phyloP scores from a whole-genome alignment of 2,888 invertebrate species.

The Thyatira batis region DNA sequence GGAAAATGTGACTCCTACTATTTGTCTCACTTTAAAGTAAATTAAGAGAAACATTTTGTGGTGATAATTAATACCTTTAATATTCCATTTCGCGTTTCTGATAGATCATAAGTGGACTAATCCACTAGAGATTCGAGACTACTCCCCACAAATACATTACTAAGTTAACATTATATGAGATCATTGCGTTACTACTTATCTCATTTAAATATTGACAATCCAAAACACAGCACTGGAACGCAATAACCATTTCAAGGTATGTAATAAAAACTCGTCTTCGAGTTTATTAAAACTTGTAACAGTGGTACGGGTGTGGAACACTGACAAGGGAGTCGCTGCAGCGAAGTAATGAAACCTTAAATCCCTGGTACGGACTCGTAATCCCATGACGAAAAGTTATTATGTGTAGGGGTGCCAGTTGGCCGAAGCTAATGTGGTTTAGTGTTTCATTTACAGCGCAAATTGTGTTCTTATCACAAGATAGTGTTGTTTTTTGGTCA shows the following conservation, averaged over 20 bases:
- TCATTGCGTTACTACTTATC: no score
- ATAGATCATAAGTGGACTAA: no score
- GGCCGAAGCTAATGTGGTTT: constrained; percentile 79
- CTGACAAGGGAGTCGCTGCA: constrained; percentile 39
- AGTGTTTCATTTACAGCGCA: constrained; percentile 74
- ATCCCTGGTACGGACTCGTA: constrained; percentile 80
- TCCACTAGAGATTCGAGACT: no score
- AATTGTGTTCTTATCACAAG: constrained; percentile 74
- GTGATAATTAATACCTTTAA: constrained; percentile 15
- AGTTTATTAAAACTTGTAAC: constrained; percentile 16
- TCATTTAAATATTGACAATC: no score
- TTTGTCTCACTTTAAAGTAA: constrained; percentile 15
- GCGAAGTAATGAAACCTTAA: constrained; percentile 81
- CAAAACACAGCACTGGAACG: no score
- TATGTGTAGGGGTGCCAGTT: constrained; percentile 72
- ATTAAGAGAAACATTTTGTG: constrained; percentile 1
- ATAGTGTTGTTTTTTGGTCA: constrained; percentile 61
- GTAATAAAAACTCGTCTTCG: no score
- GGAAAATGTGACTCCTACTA: constrained; percentile 48
- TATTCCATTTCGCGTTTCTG: no score
- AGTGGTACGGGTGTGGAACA: constrained; percentile 30
- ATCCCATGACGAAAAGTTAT: constrained; percentile 77
- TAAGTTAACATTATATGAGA: no score
- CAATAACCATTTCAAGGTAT: no score
- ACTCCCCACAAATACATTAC: no score